Evolutionary conservation across 2,797 vertebrate genomes (phyloP).

Genomic region (Pseudocheirus occidentalis): DNA sequence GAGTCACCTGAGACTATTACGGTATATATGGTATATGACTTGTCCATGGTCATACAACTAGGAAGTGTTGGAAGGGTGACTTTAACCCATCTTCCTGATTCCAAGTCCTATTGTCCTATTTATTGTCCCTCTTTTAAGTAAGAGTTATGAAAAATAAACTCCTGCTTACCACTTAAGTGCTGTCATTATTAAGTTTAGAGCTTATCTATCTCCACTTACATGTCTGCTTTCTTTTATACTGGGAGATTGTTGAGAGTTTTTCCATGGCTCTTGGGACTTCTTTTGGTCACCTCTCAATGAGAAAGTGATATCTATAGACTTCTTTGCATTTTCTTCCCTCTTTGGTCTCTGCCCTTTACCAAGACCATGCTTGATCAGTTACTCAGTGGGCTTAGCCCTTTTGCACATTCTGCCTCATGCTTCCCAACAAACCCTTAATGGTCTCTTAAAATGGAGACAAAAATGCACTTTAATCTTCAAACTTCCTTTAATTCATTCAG

Average conservation of each 20-base stretch:
- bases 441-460: background rate
- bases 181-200: background rate
- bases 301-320: background rate
- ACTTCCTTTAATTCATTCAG: background rate
- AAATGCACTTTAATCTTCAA: background rate
- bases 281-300: slow-evolving; percentile 23
- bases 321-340: slow-evolving; percentile 10
- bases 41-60: background rate
- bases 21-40: background rate
- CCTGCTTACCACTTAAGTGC: background rate
- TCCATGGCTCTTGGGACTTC: slow-evolving; percentile 1
- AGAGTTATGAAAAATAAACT: slow-evolving; percentile 25
- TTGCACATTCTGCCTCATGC: background rate
- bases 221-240: slow-evolving; percentile 4
- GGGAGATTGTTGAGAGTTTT: slow-evolving; percentile 19
- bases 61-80: background rate
- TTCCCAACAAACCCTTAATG: background rate
- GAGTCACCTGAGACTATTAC: background rate
- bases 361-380: background rate
- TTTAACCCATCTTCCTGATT: background rate
- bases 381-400: background rate
- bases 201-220: background rate
- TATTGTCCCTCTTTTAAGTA: background rate
- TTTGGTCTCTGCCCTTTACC: background rate
- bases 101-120: background rate